Conservation (phyloP, 2,113 vertebrate species). For the Phasianus colchicus region DNA sequence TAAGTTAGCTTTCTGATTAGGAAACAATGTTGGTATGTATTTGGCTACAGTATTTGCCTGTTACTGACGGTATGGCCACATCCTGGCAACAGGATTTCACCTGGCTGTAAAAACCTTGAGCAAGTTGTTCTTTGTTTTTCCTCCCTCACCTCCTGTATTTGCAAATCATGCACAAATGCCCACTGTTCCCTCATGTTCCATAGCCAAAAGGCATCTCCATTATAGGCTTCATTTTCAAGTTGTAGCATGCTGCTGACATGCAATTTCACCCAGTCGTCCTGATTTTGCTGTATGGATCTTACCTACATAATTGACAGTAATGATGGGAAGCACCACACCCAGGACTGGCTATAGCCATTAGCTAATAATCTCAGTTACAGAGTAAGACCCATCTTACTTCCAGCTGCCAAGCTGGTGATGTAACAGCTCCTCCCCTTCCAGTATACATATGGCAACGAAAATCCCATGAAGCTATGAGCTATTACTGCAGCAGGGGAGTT, state of each 20-base stretch:
- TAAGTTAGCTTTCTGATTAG: constrained; percentile 22
- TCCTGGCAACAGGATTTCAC: neutral
- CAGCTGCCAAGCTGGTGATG: constrained; percentile 11
- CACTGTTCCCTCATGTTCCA: constrained; percentile 54
- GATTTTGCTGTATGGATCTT: constrained; percentile 44
- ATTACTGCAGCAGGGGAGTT: neutral
- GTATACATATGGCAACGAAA: neutral
- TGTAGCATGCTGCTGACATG: constrained; percentile 44
- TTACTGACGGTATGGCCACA: neutral
- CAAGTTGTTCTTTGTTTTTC: constrained; percentile 26
- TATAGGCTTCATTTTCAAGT: constrained; percentile 56
- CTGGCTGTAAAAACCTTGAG: neutral
- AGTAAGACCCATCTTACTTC: neutral
- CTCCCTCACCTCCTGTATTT: constrained; percentile 10
- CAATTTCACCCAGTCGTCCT: neutral
- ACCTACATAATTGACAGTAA: constrained; percentile 44
- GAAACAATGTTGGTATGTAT: neutral
- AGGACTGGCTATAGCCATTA: constrained; percentile 41
- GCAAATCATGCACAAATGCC: constrained; percentile 53
- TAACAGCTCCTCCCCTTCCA: neutral
- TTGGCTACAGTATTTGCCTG: neutral
- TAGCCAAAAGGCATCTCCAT: constrained; percentile 61
- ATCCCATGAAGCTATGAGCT: neutral
- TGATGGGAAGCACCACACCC: constrained; percentile 32
- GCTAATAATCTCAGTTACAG: constrained; percentile 16